These are phyloP conservation scores for Myocastor coypus DNA, from an alignment of 2,113 vertebrate species.

Conservation along the genomic window DNA sequence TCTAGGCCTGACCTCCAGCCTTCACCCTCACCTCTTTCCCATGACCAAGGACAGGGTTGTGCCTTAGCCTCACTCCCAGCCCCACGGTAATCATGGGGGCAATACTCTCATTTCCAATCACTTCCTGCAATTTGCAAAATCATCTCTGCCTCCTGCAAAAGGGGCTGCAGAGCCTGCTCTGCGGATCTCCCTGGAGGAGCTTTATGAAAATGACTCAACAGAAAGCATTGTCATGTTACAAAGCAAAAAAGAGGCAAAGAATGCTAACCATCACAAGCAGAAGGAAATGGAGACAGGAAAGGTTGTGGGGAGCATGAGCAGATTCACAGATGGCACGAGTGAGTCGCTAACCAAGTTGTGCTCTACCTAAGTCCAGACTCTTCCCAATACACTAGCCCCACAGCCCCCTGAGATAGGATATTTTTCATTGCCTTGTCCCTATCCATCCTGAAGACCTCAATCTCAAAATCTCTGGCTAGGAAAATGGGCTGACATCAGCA, in stretches of 20 bases:
- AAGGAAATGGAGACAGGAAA: background rate
- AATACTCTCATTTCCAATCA: slow-evolving; percentile 60
- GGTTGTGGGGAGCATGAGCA: background rate
- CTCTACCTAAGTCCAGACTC: background rate
- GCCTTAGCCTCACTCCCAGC: rapidly evolving
- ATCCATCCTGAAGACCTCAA: background rate
- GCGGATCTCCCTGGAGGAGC: background rate
- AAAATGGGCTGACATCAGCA: background rate
- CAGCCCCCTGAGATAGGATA: background rate
- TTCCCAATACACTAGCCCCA: background rate
- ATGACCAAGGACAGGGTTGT: too few relatives aligned
- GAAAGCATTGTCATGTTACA: slow-evolving; percentile 26
- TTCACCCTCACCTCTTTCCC: background rate
- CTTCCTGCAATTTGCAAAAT: slow-evolving; percentile 76
- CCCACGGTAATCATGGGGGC: background rate
- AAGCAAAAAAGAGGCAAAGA: background rate
- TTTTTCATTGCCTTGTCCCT: background rate
- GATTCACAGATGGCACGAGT: slow-evolving; percentile 7
- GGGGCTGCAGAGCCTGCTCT: background rate
- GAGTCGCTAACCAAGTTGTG: slow-evolving; percentile 51
- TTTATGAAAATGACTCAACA: slow-evolving; percentile 67
- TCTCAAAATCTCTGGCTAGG: background rate
- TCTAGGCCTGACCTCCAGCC: background rate
- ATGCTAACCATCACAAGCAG: background rate
- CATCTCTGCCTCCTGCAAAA: slow-evolving; percentile 56